Percentiles rank a stretch among this genome's conserved stretches.
Conservation (phyloP, 2,113 vertebrate genomes). For the Reinhardtius hippoglossoides region DNA sequence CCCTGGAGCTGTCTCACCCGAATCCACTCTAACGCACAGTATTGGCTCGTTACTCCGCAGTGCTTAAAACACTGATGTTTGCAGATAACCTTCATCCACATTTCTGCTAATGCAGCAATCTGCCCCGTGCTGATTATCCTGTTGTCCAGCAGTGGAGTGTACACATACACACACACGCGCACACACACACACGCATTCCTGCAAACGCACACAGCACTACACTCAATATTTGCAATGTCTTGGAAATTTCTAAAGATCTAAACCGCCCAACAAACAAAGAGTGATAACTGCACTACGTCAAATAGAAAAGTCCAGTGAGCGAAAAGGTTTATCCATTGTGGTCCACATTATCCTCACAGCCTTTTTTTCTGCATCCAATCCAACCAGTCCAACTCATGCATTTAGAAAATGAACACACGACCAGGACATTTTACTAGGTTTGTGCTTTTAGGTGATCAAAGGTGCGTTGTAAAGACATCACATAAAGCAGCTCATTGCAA, state of each 20-base stretch:
- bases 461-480: not conserved
- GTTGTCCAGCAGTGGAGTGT: conserved; percentile 60
- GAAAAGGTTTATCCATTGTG: too few relatives aligned
- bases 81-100: conserved; percentile 70
- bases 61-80: conserved; percentile 80
- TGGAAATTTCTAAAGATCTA: conserved; percentile 36
- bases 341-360: not conserved
- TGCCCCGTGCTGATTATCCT: conserved; percentile 76
- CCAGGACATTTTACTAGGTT: not conserved
- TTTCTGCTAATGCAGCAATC: conserved; percentile 81
- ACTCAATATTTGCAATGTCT: conserved; percentile 47
- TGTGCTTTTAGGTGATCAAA: not conserved
- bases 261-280: conserved; percentile 31
- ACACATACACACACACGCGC: conserved; percentile 22
- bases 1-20: conserved; percentile 19
- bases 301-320: too few relatives aligned
- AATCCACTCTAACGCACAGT: conserved; percentile 50
- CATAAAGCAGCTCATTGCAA: not conserved
- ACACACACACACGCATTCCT: conserved; percentile 5
- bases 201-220: conserved; percentile 30
- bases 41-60: conserved; percentile 66
- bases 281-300: too few relatives aligned
- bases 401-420: not conserved
- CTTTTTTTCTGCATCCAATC: not conserved
- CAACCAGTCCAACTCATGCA: not conserved